Conservation (phyloP, 2,888 invertebrate genomes). For the Cantharis nigra region DNA sequence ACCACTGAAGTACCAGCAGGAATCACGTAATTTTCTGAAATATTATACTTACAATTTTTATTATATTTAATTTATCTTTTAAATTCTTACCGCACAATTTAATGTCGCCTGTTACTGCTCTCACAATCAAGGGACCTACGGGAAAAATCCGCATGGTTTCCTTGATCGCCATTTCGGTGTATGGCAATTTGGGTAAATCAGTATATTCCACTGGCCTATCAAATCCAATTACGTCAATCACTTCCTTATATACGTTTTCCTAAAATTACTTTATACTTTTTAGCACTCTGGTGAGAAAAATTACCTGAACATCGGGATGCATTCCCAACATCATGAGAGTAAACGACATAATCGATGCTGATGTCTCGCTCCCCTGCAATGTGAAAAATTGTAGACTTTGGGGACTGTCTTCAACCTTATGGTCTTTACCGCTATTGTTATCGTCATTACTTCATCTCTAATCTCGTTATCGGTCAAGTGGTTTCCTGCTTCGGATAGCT, state of each 20-base stretch:
- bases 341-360: conserved; percentile 39
- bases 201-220: conserved; percentile 2
- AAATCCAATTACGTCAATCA: conserved; percentile 19
- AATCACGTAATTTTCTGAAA: neutral
- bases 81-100: conserved; percentile 9
- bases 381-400: neutral
- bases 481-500: neutral
- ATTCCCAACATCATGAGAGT: conserved; percentile 40
- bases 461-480: conserved; percentile 25
- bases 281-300: neutral
- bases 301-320: conserved; percentile 41
- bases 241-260: conserved; percentile 29
- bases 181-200: conserved; percentile 23
- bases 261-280: neutral
- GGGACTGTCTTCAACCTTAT: neutral
- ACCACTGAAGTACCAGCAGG: neutral
- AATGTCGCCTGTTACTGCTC: conserved; percentile 22
- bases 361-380: conserved; percentile 44
- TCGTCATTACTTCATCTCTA: conserved; percentile 30
- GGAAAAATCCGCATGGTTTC: conserved; percentile 31
- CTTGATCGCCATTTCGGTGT: conserved; percentile 32
- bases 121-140: conserved; percentile 11
- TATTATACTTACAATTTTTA: too few relatives aligned
- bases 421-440: conserved; percentile 26
- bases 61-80: too few relatives aligned